Conservation (phyloP, 2,113 vertebrate genomes). For the Clarias gariepinus region DNA sequence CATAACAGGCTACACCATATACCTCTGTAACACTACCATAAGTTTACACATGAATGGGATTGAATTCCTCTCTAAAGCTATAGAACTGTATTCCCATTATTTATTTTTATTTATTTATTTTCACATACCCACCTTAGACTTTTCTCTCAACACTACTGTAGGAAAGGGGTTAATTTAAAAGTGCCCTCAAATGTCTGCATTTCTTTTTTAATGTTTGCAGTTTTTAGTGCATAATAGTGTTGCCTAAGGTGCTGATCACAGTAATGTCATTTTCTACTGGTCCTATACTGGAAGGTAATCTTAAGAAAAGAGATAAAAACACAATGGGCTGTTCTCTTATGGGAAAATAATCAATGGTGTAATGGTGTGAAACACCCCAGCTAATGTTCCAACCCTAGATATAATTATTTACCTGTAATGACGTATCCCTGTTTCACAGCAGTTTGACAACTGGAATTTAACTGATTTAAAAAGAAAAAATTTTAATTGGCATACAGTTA, state of each 20-base stretch:
- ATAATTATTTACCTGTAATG: not conserved
- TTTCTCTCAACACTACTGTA: not conserved
- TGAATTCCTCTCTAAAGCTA: not conserved
- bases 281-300: not conserved
- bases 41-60: not conserved
- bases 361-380: not conserved
- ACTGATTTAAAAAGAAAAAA: no score
- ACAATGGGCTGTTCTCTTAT: not conserved
- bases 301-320: not conserved
- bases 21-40: not conserved
- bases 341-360: not conserved
- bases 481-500: no score
- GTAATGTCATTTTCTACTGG: not conserved
- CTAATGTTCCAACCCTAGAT: not conserved
- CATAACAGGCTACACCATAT: not conserved
- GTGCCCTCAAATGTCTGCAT: not conserved
- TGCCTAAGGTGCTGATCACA: not conserved
- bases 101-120: not conserved
- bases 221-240: not conserved
- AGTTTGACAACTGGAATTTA: no score
- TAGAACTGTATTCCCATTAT: not conserved
- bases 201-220: not conserved
- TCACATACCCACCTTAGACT: not conserved
- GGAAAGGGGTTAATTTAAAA: slow-evolving; percentile 8
- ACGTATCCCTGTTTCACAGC: not conserved